Percentiles rank a stretch among this genome's conserved stretches.
phyloP scores from a whole-genome alignment of 2,888 invertebrate species.

The Eristalis intricaria region DNA sequence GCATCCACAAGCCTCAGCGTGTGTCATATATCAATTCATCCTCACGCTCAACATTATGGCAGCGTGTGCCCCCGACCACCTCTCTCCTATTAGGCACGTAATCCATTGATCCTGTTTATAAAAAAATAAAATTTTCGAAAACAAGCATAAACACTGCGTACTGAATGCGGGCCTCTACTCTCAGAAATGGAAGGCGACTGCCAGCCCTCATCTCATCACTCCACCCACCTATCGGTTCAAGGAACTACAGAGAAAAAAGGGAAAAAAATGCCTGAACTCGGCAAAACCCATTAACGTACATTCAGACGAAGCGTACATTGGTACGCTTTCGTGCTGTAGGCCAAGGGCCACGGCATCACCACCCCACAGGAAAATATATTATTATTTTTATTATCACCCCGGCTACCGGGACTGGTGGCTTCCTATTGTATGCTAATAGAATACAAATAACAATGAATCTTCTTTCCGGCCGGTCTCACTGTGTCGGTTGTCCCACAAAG shows the following conservation, averaged over 20 bases:
- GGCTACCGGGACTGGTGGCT: slow-evolving; percentile 57
- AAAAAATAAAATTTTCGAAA: slow-evolving; percentile 44
- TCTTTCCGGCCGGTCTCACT: slow-evolving; percentile 48
- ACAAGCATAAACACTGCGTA: slow-evolving; percentile 59
- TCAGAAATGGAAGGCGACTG: background rate
- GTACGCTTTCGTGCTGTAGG: slow-evolving; percentile 20
- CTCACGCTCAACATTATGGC: slow-evolving; percentile 7
- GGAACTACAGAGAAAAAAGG: slow-evolving; percentile 10
- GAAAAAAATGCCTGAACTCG: slow-evolving; percentile 25
- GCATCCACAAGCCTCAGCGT: background rate
- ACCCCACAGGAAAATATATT: slow-evolving; percentile 50
- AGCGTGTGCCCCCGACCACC: background rate
- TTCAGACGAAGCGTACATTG: slow-evolving; percentile 29
- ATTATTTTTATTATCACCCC: slow-evolving; percentile 67
- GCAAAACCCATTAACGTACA: slow-evolving; percentile 59
- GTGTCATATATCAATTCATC: slow-evolving; percentile 45
- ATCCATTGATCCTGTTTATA: slow-evolving; percentile 67
- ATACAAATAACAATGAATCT: slow-evolving; percentile 72
- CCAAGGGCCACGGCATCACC: slow-evolving; percentile 57
- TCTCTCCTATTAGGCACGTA: slow-evolving; percentile 27
- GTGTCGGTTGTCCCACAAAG: background rate
- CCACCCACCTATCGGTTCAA: background rate
- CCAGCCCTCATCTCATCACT: background rate
- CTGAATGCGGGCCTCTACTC: slow-evolving; percentile 33
- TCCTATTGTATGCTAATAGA: slow-evolving; percentile 71